Conservation (phyloP, 1,140 invertebrate genomes). For the Aethina tumida region DNA sequence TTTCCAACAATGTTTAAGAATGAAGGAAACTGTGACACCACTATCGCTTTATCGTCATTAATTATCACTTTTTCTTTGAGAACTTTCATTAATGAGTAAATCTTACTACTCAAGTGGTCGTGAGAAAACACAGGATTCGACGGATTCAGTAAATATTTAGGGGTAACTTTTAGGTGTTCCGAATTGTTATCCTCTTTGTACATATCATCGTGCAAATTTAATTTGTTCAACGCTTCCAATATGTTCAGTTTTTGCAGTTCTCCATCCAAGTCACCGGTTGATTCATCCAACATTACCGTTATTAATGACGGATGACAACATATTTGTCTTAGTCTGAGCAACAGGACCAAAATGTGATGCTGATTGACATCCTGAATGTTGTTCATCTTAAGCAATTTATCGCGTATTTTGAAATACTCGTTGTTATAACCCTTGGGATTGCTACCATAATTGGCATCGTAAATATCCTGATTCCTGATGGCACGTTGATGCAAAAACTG, state of each 20-base stretch:
- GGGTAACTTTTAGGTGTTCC: slow-evolving; percentile 32
- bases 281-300: slow-evolving; percentile 33
- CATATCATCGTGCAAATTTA: slow-evolving; percentile 28
- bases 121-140: slow-evolving; percentile 60
- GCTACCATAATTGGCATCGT: no score
- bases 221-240: slow-evolving; percentile 31
- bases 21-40: slow-evolving; percentile 82
- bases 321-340: slow-evolving; percentile 77
- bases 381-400: slow-evolving; percentile 48
- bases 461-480: slow-evolving; percentile 44
- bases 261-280: no score
- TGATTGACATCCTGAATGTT: slow-evolving; percentile 52
- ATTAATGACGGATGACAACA: slow-evolving; percentile 83
- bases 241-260: slow-evolving; percentile 33
- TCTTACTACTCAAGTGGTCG: slow-evolving; percentile 52
- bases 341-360: slow-evolving; percentile 68
- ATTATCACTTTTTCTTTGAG: slow-evolving; percentile 45
- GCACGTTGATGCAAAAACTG: slow-evolving; percentile 65
- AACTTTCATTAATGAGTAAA: no score
- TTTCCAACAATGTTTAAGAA: slow-evolving; percentile 57
- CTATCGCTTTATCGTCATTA: slow-evolving; percentile 60
- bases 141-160: slow-evolving; percentile 45
- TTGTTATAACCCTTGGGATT: slow-evolving; percentile 18
- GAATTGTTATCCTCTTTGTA: slow-evolving; percentile 10
- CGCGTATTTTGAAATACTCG: slow-evolving; percentile 39